Conservation (phyloP, 2,797 vertebrate genomes). For the Meda fulgida region DNA sequence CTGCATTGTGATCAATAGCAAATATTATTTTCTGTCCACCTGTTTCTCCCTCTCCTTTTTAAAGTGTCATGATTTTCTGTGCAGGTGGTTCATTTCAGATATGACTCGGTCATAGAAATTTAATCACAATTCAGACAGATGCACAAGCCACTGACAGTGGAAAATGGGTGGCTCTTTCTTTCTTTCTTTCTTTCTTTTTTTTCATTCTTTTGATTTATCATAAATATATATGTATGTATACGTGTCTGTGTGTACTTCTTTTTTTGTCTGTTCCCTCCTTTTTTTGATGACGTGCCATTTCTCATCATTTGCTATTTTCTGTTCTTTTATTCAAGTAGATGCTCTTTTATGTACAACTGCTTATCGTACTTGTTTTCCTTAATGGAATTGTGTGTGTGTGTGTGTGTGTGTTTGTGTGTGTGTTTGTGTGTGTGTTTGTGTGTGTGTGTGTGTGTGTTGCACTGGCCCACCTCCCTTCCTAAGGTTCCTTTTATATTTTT, state of each 20-base stretch:
- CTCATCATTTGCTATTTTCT: constrained; percentile 40
- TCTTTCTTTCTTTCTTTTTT: no score
- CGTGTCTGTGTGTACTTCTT: background rate
- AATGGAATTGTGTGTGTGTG: constrained; percentile 8
- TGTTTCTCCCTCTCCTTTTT: constrained; percentile 59
- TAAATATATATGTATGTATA: no score
- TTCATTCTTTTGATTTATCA: no score
- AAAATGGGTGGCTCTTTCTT: background rate
- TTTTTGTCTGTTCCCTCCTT: background rate
- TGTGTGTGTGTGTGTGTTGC: constrained; percentile 6
- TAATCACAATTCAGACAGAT: constrained; percentile 11
- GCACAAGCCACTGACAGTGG: background rate
- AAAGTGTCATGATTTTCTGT: constrained; percentile 39
- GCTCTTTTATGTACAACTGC: constrained; percentile 43
- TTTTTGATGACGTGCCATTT: constrained; percentile 6
- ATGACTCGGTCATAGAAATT: background rate
- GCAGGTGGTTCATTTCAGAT: constrained; percentile 48
- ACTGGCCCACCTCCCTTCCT: background rate
- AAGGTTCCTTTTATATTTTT: constrained; percentile 39
- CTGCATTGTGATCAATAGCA: constrained; percentile 64
- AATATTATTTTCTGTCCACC: constrained; percentile 64
- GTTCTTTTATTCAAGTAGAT: constrained; percentile 16
- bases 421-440: constrained; percentile 41
- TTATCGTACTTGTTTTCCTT: constrained; percentile 5
- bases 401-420: constrained; percentile 43